Evolutionary conservation across 2,888 invertebrate genomes (phyloP), one percentile per base, ranked within the genome.

Genomic region (Netelia fuscicornis): DNA sequence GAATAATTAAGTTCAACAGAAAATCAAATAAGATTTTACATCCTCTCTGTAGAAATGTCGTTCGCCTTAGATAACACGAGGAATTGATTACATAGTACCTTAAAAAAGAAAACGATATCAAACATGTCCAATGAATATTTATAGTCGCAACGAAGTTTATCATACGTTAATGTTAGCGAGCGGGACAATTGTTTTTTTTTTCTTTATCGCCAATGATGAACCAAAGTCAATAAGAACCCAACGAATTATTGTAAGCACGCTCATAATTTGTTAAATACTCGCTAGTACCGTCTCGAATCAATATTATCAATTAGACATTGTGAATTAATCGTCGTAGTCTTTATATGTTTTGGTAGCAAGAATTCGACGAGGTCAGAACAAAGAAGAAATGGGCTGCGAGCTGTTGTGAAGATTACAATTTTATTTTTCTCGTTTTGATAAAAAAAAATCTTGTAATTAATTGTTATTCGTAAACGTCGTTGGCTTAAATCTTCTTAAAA

Each of bases 181-280:
- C 30, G 44, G 56, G 20, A 23, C 8, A 52, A 60, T 67, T 23
- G 42, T 48, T 48, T 67, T 76, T 1, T 1, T 1, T 1, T 20
- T 20, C 20, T 20, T 67, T 67, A 44, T 65, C 58, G 72, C 56
- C 48, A 30, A 37, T 23, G 56, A 56, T 64, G 48, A 13, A 48
- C 10, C 10, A 48, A 10, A 48, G 48, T 48, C 48, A 48, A 48
- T 13, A 48, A 48, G 5, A 13, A 13, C 25, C 64, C 52, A 60
- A 37, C 37, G 37, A 37, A 37, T 37, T 37, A 37, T 37, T 37
- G 8, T 37, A 67, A 11, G 25, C 23, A 17, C 44, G n/a, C 23
- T 56, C 65, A 64, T 54, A 54, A 64, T 54, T 75, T 37, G 76
- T 67, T 37, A n/a, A 56, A 56, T 67, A 58, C 13, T 37, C 65